Evolutionary conservation across 2,113 vertebrate genomes (phyloP).

Genomic region (Oxygymnocypris stewartii): DNA sequence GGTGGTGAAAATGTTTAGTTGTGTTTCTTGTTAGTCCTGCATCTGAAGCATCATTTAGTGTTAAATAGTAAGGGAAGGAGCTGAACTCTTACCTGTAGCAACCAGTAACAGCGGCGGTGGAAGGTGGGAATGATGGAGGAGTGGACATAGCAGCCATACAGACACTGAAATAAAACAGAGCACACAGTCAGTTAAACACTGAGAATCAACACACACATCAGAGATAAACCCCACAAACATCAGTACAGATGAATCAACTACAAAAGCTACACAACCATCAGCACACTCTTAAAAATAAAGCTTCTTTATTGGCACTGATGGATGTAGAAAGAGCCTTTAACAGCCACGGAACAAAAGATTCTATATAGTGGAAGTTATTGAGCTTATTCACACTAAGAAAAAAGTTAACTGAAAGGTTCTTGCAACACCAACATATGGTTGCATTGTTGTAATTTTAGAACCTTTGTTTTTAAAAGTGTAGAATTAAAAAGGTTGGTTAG

Average conservation of each 20-base stretch:
- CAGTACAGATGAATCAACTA: neutral
- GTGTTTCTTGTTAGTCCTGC: neutral
- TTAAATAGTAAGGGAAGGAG: conserved; percentile 20
- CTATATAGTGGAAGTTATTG: neutral
- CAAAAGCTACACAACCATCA: neutral
- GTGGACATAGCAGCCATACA: conserved; percentile 80
- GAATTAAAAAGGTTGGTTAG: neutral
- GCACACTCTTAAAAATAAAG: neutral
- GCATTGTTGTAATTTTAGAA: neutral
- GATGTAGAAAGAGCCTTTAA: neutral
- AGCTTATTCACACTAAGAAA: too few relatives aligned
- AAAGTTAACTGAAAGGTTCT: neutral
- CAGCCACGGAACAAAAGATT: neutral
- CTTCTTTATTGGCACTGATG: neutral
- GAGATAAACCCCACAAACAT: neutral
- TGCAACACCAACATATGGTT: neutral
- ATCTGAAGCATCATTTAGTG: neutral
- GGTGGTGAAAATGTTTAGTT: neutral
- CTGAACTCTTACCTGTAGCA: conserved; percentile 73
- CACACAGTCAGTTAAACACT: neutral
- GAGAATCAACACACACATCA: neutral
- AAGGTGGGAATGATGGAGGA: conserved; percentile 80
- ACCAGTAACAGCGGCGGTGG: conserved; percentile 79
- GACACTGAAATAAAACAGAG: conserved; percentile 73
- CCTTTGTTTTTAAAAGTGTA: neutral